These are phyloP conservation scores for Pyrgilauda ruficollis DNA, from an alignment of 2,113 vertebrate species.

Conservation along the genomic window DNA sequence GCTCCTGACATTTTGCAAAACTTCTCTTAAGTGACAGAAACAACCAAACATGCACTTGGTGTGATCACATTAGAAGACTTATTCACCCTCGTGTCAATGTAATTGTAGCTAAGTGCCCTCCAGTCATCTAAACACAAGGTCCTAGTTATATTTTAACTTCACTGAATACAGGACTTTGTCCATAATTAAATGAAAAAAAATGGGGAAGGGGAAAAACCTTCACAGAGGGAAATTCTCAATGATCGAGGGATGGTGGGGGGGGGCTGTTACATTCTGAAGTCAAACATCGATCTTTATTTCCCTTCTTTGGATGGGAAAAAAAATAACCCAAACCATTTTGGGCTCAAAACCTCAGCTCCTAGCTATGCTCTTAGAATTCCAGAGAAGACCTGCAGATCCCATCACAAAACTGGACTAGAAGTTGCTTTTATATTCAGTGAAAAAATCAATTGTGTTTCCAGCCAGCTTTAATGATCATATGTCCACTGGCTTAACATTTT, in stretches of 20 bases:
- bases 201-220: neutral
- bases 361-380: neutral
- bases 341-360: neutral
- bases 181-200: neutral
- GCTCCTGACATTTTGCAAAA: neutral
- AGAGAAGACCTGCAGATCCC: neutral
- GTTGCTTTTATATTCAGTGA: neutral
- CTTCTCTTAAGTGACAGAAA: neutral
- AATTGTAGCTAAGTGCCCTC: neutral
- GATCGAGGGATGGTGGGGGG: rapidly evolving
- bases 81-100: neutral
- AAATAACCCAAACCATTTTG: neutral
- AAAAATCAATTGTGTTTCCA: neutral
- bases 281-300: neutral
- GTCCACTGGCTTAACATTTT: neutral
- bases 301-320: neutral
- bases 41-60: neutral
- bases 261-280: neutral
- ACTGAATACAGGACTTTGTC: neutral
- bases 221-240: neutral
- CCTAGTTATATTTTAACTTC: neutral
- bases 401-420: neutral
- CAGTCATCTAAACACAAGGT: constrained; percentile 10
- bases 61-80: neutral
- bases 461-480: neutral